Percentiles rank a stretch among this genome's conserved stretches.
Evolutionary conservation across 2,888 invertebrate genomes (phyloP).

Genomic region (Nowickia ferox): DNA sequence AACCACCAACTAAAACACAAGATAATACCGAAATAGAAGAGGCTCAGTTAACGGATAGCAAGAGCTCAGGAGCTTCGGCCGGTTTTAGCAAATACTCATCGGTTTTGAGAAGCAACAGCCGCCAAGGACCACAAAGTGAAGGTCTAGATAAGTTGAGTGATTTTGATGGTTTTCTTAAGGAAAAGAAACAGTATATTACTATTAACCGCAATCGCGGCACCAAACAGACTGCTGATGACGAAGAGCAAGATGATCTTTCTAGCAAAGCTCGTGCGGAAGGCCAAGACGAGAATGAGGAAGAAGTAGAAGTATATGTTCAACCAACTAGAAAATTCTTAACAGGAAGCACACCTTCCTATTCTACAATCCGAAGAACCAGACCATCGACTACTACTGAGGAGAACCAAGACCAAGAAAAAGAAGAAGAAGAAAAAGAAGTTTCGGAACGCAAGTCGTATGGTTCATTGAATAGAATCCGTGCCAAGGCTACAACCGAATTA

Average conservation of each 20-base stretch:
- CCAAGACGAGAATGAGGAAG: conserved; percentile 59
- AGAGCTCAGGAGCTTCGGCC: conserved; percentile 55
- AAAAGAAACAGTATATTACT: conserved; percentile 87
- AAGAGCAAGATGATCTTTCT: conserved; percentile 78
- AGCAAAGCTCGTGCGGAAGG: conserved; percentile 71
- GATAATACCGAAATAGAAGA: conserved; percentile 65
- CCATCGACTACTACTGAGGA: conserved; percentile 83
- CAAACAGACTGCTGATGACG: conserved; percentile 77
- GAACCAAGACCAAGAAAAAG: conserved; percentile 61
- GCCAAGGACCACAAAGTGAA: conserved; percentile 85
- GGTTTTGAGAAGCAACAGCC: conserved; percentile 85
- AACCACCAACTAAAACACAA: conserved; percentile 51
- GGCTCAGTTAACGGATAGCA: conserved; percentile 57
- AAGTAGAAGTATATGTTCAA: conserved; percentile 56
- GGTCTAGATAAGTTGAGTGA: conserved; percentile 83
- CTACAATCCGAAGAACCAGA: conserved; percentile 88
- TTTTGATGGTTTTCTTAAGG: conserved; percentile 82
- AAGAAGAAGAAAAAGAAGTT: conserved; percentile 62
- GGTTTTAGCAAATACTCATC: conserved; percentile 85
- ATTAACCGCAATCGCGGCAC: conserved; percentile 86
- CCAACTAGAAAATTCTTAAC: conserved; percentile 74
- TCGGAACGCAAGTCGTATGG: conserved; percentile 77
- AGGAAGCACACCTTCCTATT: conserved; percentile 86
- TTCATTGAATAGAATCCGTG: conserved; percentile 77
- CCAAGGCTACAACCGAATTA: conserved; percentile 71